phyloP scores from a whole-genome alignment of 1,140 invertebrate genomes.

The Laodelphax striatellus region DNA sequence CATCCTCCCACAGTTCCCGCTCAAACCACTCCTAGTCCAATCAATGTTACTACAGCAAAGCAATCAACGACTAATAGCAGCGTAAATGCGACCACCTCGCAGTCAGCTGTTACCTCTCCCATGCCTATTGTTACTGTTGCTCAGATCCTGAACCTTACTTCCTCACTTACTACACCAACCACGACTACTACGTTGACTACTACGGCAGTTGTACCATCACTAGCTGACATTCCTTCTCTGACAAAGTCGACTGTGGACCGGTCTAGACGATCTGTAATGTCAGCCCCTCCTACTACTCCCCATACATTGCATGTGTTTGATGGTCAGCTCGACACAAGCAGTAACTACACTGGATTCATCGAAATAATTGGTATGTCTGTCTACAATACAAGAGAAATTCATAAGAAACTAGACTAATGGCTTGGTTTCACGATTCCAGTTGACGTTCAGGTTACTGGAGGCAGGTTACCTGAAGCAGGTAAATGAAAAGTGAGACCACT shows the following conservation, averaged over 20 bases:
- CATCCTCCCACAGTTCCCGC: constrained; percentile 25
- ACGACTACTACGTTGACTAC: constrained; percentile 1
- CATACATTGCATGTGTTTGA: constrained; percentile 35
- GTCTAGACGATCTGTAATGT: constrained; percentile 1
- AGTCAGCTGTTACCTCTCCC: background rate
- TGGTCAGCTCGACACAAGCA: constrained; percentile 55
- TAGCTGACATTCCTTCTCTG: constrained; percentile 7
- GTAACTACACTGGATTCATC: constrained; percentile 72
- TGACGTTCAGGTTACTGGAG: no score
- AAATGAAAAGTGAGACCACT: no score
- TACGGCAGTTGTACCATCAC: background rate
- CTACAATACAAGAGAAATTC: no score
- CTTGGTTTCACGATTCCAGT: no score
- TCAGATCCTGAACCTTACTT: background rate
- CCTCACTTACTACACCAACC: background rate
- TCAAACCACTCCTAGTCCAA: background rate
- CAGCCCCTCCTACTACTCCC: background rate
- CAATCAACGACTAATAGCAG: constrained; percentile 2
- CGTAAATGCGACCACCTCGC: background rate
- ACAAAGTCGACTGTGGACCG: background rate
- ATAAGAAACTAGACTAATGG: no score
- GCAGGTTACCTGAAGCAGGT: no score
- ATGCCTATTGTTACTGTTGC: background rate
- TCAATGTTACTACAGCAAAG: background rate
- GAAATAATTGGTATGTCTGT: constrained; percentile 47